A percentile compares a stretch with the other conserved stretches of the same genome.
phyloP scores from a whole-genome alignment of 2,888 invertebrate species.

The Cataglyphis livida region DNA sequence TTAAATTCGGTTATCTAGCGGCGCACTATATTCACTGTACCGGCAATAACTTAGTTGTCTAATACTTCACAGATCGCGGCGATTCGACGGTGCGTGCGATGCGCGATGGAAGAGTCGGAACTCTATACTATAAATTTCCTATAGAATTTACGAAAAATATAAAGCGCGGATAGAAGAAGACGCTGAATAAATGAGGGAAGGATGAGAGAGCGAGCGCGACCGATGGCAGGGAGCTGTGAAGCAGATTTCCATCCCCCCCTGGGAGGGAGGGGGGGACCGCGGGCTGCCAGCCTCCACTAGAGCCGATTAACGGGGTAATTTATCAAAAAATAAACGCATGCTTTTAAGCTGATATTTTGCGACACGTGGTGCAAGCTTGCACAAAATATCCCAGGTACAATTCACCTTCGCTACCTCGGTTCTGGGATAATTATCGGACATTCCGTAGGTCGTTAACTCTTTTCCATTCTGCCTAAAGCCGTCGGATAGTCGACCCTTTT shows the following conservation, averaged over 20 bases:
- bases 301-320: constrained; percentile 77
- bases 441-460: constrained; percentile 53
- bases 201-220: constrained; percentile 7
- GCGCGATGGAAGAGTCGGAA: constrained; percentile 45
- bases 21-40: constrained; percentile 44
- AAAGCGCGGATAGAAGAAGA: constrained; percentile 33
- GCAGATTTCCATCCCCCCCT: constrained; percentile 71
- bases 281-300: constrained; percentile 68
- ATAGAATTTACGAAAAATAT: constrained; percentile 62
- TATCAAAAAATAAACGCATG: constrained; percentile 77
- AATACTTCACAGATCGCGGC: constrained; percentile 57
- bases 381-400: constrained; percentile 53
- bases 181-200: constrained; percentile 33
- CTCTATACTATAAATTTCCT: constrained; percentile 54
- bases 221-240: constrained; percentile 42
- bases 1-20: constrained; percentile 60
- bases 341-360: constrained; percentile 75
- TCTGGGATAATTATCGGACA: constrained; percentile 55
- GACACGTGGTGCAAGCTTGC: constrained; percentile 67
- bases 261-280: constrained; percentile 48
- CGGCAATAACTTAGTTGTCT: constrained; percentile 53
- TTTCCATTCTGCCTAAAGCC: constrained; percentile 33
- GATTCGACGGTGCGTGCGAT: constrained; percentile 38
- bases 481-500: not conserved
- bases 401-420: constrained; percentile 52